These are phyloP conservation scores for Drosophila demipolita DNA, from an alignment of 2,888 invertebrate genomes.

Conservation along the genomic window DNA sequence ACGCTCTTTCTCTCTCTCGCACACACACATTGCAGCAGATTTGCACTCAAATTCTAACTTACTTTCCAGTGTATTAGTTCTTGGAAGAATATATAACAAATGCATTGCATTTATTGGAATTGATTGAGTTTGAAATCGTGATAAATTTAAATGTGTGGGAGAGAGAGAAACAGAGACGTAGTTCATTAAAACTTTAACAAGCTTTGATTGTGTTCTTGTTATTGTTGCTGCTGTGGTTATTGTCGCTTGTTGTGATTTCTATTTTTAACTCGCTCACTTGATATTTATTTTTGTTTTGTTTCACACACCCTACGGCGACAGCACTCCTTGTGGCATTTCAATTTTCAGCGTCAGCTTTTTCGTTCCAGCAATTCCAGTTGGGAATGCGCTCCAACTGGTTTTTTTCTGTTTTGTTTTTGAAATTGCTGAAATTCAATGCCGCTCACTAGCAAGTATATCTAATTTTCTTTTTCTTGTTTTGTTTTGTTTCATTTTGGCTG, in stretches of 20 bases:
- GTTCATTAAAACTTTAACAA: conserved; percentile 13
- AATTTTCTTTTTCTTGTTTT: not conserved
- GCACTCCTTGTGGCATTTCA: conserved; percentile 25
- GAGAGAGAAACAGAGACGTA: not conserved
- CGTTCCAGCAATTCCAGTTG: conserved; percentile 29
- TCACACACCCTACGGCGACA: conserved; percentile 27
- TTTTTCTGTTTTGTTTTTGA: conserved; percentile 6
- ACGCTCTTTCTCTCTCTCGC: not conserved
- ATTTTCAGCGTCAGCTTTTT: conserved; percentile 8
- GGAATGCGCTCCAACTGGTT: conserved; percentile 25
- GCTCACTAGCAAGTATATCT: conserved; percentile 7
- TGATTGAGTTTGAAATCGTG: not conserved
- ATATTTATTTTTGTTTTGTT: conserved; percentile 36
- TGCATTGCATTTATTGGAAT: conserved; percentile 7
- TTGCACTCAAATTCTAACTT: not conserved
- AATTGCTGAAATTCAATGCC: conserved; percentile 21
- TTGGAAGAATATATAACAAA: conserved; percentile 2
- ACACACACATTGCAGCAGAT: not conserved
- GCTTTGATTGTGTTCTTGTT: conserved; percentile 53
- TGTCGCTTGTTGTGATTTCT: conserved; percentile 32
- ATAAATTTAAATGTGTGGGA: not conserved
- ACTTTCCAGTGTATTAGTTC: conserved; percentile 2
- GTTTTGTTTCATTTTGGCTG: not conserved
- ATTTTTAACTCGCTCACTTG: conserved; percentile 51
- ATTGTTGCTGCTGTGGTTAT: conserved; percentile 4